Evolutionary conservation across 2,113 vertebrate genomes (phyloP), one percentile per base, ranked within the genome.

Genomic region (Brachypteracias leptosomus): DNA sequence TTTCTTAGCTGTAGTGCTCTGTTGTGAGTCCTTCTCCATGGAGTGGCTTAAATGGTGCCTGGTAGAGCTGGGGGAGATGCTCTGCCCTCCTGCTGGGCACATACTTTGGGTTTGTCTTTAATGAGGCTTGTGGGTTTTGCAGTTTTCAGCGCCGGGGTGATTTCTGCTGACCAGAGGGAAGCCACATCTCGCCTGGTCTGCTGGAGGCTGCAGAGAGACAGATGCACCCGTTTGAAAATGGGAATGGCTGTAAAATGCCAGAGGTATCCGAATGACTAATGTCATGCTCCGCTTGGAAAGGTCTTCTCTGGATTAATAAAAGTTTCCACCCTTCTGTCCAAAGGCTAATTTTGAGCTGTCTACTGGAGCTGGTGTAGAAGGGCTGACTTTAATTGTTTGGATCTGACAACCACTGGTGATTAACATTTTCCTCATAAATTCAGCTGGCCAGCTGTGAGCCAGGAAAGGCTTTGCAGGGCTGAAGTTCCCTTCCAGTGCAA

Each of bases 341-440:
- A 85, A 40, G 68, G 13, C 4, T 63, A 78, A 87, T 31, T 85
- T 76, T 91, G 26, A 74, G 11, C 44, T 62, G 40, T 82, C 38
- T 72, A 4, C 26, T 59, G 35, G 36, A 72, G 31, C 31, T 52
- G 9, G 10, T 57, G 16, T 26, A 68, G 65, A 77, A 46, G 38
- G 72, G 35, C 31, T 67, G 49, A 63, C 36, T 85, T 49, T 24
- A 84, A 70, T 21, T 89, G 13, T 78, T 61, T 79, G 71, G 75
- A 76, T 93, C 61, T 15, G 10, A 90, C 62, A 90, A 61, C 25
- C n/a, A 73, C 49, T 25, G 20, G 18, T 52, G 35, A 87, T 87
- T 73, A 85, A 61, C 4, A 20, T 92, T 83, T 85, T 70, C 46
- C 75, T 61, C 40, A 93, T 59, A 76, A 73, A 94, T 80, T 54